phyloP scores from a whole-genome alignment of 2,797 vertebrate genomes.

The Linurgus olivaceus region DNA sequence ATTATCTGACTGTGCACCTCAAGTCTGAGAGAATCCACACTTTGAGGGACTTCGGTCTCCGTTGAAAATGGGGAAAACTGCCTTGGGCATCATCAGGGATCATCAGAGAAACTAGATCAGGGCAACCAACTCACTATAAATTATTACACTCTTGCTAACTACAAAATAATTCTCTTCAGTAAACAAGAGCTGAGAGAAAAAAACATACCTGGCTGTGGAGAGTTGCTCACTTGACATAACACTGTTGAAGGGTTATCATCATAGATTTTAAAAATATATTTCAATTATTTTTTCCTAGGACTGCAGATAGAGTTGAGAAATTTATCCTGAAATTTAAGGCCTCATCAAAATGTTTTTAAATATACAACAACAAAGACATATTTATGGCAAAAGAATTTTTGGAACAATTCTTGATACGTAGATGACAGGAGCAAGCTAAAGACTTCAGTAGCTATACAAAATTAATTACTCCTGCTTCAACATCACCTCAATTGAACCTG shows the following conservation, averaged over 20 bases:
- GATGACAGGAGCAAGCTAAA: not conserved
- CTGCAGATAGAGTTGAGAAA: not conserved
- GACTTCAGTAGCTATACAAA: not conserved
- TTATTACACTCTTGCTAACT: not conserved
- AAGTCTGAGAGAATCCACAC: not conserved
- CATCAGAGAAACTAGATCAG: not conserved
- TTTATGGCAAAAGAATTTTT: not conserved
- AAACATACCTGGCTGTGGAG: not conserved
- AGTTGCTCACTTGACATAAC: not conserved
- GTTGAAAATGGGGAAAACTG: not conserved
- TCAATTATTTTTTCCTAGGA: not conserved
- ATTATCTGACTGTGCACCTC: not conserved
- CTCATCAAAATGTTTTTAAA: not conserved
- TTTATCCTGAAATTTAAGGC: not conserved
- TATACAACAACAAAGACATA: not conserved
- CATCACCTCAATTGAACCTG: not conserved
- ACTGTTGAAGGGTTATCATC: not conserved
- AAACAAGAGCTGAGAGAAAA: not conserved
- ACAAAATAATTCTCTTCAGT: not conserved
- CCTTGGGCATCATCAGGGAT: not conserved
- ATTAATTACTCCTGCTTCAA: not conserved
- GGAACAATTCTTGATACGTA: accelerated
- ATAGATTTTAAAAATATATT: not conserved
- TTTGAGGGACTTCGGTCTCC: not conserved
- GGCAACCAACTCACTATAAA: not conserved